A percentile compares a stretch with the other conserved stretches of the same genome.
Conservation (phyloP, 2,888 invertebrate genomes). For the Chaitophorus viminalis region DNA sequence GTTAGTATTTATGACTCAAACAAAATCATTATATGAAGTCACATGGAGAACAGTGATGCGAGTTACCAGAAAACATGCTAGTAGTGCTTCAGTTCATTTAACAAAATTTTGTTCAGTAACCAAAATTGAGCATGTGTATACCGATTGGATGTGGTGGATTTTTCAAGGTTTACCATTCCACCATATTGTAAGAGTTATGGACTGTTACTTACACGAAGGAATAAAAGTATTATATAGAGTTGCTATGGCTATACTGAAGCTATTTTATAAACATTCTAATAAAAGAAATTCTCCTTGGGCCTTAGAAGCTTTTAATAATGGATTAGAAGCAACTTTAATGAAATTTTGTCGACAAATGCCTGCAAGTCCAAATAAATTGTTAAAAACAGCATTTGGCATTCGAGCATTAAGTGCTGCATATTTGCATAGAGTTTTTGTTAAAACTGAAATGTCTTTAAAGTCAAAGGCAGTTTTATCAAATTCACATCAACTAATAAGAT, state of each 20-base stretch:
- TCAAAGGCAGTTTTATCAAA: constrained; percentile 81
- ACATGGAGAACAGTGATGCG: constrained; percentile 97
- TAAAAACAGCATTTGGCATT: constrained; percentile 89
- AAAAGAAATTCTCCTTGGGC: constrained; percentile 82
- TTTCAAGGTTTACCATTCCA: constrained; percentile 93
- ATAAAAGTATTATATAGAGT: constrained; percentile 95
- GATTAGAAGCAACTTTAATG: constrained; percentile 83
- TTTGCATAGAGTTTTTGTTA: constrained; percentile 90
- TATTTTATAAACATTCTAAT: constrained; percentile 89
- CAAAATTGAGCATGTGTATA: constrained; percentile 85
- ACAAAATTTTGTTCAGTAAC: constrained; percentile 75
- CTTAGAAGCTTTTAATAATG: constrained; percentile 84
- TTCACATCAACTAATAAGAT: constrained; percentile 80
- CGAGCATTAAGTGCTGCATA: constrained; percentile 92
- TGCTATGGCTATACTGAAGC: constrained; percentile 89
- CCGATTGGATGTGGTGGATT: constrained; percentile 99
- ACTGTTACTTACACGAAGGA: constrained; percentile 98
- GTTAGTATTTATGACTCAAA: constrained; percentile 94
- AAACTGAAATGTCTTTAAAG: constrained; percentile 94
- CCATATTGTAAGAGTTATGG: constrained; percentile 91
- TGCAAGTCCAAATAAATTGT: constrained; percentile 83
- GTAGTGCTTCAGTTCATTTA: constrained; percentile 87
- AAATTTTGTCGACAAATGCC: constrained; percentile 90
- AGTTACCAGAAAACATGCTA: constrained; percentile 96
- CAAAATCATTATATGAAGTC: constrained; percentile 93